Base-by-base conservation (phyloP, 2,888 invertebrate genomes). In the Melanotus villosus region DNA sequence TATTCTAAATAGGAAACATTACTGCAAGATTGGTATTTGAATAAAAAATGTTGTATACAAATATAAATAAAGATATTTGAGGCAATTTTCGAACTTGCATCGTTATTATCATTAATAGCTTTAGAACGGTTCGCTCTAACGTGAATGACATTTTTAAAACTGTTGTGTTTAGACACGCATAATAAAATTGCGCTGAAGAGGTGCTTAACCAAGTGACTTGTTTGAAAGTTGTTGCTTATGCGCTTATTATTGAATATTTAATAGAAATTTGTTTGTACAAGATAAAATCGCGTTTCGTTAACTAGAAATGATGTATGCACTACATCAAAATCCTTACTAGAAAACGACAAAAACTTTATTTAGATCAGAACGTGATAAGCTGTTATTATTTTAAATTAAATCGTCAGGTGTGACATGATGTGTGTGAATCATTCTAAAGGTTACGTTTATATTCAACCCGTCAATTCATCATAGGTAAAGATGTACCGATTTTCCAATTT, bases 371-470 rank as follows among this genome's bases (percentile, higher is more conserved):
- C 19, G 19, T 32, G 69, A 69, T 69, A 69, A 60, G 65, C 56
- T 69, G 59, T 65, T 65, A 65, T 69, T 69, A 68, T 68, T 65
- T 69, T 50, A 69, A 69, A 69, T 69, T 69, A 69, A 69, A 65
- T 69, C 65, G 56, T 65, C 65, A 65, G 64, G 56, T 57, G 54
- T 32, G 60, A 65, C 69, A 41, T 65, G 57, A 52, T 50, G 60
- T 60, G 59, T 52, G 52, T 52, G 52, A 52, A 52, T 52, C 52
- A 52, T 32, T 52, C 52, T 34, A 62, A 65, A 67, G 65, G 45
- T 63, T 63, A 50, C 57, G 30, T 63, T 68, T 68, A 34, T 58
- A 38, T 58, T 38, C 36, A 43, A 66, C 19, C 54, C 50, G 66
- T 72, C 69, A 69, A 72, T 69, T 72, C 67, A 66, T 69, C 66